Evolutionary conservation across 1,140 invertebrate species (phyloP).

Genomic region (Brachionus manjavacas): DNA sequence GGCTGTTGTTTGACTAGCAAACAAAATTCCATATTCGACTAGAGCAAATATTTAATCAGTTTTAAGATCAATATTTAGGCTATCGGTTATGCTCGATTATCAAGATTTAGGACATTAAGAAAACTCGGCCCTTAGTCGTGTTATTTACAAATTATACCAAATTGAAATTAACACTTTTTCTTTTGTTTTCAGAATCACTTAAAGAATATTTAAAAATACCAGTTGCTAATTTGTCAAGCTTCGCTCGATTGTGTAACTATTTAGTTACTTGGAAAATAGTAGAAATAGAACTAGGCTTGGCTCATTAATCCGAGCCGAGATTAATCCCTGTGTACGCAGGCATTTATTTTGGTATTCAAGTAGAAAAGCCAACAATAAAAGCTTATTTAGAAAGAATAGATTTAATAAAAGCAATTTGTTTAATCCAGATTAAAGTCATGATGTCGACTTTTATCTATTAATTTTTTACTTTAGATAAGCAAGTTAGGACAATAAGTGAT

Average conservation of each 20-base stretch:
- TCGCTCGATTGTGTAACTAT: not conserved
- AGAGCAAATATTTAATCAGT: slow-evolving; percentile 27
- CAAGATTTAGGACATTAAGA: slow-evolving; percentile 9
- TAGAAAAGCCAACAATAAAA: not conserved
- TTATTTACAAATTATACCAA: slow-evolving; percentile 34
- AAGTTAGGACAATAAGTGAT: not conserved
- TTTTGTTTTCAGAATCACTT: slow-evolving; percentile 31
- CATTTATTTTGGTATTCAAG: not conserved
- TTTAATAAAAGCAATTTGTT: not conserved
- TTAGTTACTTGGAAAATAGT: not conserved
- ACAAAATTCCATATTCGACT: slow-evolving; percentile 12
- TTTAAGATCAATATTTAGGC: slow-evolving; percentile 28
- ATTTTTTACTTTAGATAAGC: not conserved
- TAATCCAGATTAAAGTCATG: slow-evolving; percentile 30
- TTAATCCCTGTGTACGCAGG: not conserved
- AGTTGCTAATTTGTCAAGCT: not conserved
- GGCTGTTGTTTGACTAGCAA: not conserved
- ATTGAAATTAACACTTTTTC: slow-evolving; percentile 36
- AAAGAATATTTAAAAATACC: slow-evolving; percentile 1
- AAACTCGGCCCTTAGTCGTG: not conserved
- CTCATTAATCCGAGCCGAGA: not conserved
- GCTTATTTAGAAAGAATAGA: not conserved
- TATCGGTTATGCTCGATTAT: slow-evolving; percentile 22
- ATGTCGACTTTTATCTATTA: not conserved
- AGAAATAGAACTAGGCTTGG: not conserved